Evolutionary conservation across 2,888 invertebrate species (phyloP).

Genomic region (Andrena bucephala): DNA sequence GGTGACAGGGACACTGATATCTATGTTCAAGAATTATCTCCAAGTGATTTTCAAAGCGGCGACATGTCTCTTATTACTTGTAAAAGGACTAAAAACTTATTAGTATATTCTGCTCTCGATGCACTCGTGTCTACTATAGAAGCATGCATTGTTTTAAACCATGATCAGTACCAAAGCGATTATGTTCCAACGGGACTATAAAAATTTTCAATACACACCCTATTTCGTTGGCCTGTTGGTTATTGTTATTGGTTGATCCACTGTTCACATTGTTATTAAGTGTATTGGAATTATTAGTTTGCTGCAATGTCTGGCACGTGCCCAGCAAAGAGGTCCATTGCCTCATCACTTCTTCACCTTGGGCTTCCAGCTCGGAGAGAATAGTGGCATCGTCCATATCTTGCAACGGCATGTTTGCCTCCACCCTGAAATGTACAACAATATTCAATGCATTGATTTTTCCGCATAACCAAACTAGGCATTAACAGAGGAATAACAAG

Average conservation of each 20-base stretch:
- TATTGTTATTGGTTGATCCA: constrained; percentile 77
- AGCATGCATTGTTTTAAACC: constrained; percentile 36
- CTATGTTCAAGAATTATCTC: constrained; percentile 14
- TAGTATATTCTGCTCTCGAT: constrained; percentile 13
- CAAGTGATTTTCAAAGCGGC: not conserved
- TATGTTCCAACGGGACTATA: constrained; percentile 18
- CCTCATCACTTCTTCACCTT: constrained; percentile 86
- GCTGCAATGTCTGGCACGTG: constrained; percentile 80
- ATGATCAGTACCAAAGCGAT: constrained; percentile 27
- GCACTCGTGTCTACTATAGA: constrained; percentile 3
- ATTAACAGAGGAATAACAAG: too few species aligned
- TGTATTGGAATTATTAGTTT: constrained; percentile 77
- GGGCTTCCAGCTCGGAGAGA: constrained; percentile 85
- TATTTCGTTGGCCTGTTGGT: constrained; percentile 77
- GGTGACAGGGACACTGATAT: constrained; percentile 11
- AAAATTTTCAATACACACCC: constrained; percentile 80
- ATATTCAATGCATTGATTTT: not conserved
- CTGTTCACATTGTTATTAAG: constrained; percentile 80
- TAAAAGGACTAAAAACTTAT: constrained; percentile 1
- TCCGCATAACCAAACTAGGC: not conserved
- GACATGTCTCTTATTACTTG: not conserved
- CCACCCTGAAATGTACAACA: constrained; percentile 73
- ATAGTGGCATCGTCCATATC: constrained; percentile 86
- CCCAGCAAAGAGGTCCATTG: constrained; percentile 87
- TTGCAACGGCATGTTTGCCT: constrained; percentile 84